phyloP scores from a whole-genome alignment of 2,888 invertebrate species.

The Ormyrus labotus region DNA sequence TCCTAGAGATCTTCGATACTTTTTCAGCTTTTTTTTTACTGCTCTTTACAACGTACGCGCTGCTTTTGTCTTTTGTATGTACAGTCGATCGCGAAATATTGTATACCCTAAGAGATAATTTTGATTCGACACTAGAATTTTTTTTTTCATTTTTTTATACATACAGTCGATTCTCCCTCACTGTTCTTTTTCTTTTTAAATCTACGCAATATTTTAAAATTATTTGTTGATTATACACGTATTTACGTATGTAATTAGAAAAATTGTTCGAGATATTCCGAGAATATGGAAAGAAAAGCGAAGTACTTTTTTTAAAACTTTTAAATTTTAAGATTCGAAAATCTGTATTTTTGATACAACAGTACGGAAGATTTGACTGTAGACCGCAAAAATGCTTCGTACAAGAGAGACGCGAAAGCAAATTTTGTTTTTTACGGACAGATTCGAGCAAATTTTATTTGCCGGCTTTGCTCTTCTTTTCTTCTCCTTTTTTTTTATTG shows the following conservation, averaged over 20 bases:
- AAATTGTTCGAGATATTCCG: constrained; percentile 19
- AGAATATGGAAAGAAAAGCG: background rate
- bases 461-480: constrained; percentile 8
- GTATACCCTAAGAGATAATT: constrained; percentile 45
- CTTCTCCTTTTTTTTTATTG: constrained; percentile 31
- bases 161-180: constrained; percentile 32
- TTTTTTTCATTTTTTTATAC: constrained; percentile 24
- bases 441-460: constrained; percentile 39
- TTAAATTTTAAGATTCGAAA: constrained; percentile 1
- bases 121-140: constrained; percentile 50
- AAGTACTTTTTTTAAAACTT: background rate
- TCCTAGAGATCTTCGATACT: constrained; percentile 34
- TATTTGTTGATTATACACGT: constrained; percentile 18
- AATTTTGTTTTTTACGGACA: constrained; percentile 36
- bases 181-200: constrained; percentile 2
- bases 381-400: constrained; percentile 33
- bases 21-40: constrained; percentile 1
- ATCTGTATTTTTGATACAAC: constrained; percentile 14
- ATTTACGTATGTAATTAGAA: constrained; percentile 9
- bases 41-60: constrained; percentile 47
- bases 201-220: constrained; percentile 3
- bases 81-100: constrained; percentile 38
- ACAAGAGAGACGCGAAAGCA: constrained; percentile 30
- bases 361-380: constrained; percentile 53
- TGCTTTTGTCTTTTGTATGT: constrained; percentile 39